phyloP scores from a whole-genome alignment of 2,888 invertebrate genomes.

The Callyntrura sp. region DNA sequence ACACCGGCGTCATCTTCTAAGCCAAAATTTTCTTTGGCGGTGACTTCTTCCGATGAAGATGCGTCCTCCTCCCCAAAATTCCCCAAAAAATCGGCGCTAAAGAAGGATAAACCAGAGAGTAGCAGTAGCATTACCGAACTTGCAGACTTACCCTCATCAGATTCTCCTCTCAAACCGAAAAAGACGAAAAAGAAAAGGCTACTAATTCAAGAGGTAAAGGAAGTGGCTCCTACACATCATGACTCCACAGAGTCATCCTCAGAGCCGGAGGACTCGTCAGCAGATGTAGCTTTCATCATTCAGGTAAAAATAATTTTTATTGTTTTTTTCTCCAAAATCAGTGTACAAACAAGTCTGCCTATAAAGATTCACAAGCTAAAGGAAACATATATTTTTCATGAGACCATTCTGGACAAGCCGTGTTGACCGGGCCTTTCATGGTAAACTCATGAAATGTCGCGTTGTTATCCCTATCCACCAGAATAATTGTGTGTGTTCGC shows the following conservation, averaged over 20 bases:
- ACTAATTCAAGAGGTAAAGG: conserved; percentile 84
- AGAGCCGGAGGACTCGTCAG: conserved; percentile 85
- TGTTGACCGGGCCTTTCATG: conserved; percentile 85
- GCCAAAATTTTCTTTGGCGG: conserved; percentile 45
- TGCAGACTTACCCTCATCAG: conserved; percentile 41
- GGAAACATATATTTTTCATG: conserved; percentile 65
- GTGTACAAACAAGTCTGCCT: not conserved
- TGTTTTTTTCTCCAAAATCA: not conserved
- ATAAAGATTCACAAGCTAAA: not conserved
- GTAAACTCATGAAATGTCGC: conserved; percentile 89
- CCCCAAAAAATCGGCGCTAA: not conserved
- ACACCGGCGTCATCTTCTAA: conserved; percentile 1
- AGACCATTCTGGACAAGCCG: conserved; percentile 84
- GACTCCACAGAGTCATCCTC: conserved; percentile 83
- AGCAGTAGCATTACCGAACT: not conserved
- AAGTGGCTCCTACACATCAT: conserved; percentile 83
- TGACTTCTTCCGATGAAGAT: conserved; percentile 25
- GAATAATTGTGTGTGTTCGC: conserved; percentile 89
- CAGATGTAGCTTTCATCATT: conserved; percentile 89
- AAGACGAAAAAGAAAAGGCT: conserved; percentile 84
- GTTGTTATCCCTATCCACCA: conserved; percentile 89
- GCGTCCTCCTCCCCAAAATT: not conserved
- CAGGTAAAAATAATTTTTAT: conserved; percentile 85
- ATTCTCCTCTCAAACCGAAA: conserved; percentile 71
- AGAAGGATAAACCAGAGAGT: conserved; percentile 44